Evolutionary conservation across 2,888 invertebrate species (phyloP).

Genomic region (Drosophila paranaensis): DNA sequence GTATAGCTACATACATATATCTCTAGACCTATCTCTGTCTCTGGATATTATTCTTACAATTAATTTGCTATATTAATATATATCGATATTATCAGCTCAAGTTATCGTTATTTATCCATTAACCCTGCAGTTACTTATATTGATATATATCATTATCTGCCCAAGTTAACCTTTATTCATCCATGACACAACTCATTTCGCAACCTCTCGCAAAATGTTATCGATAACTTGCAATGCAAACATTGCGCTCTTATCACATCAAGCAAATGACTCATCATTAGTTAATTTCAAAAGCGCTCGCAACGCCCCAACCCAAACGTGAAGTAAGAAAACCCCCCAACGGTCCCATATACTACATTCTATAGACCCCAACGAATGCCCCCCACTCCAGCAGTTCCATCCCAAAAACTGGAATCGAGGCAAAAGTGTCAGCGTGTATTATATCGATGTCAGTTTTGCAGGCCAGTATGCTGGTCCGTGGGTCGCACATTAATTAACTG

Average conservation of each 20-base stretch:
- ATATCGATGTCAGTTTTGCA: constrained; percentile 25
- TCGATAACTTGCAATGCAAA: background rate
- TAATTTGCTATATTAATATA: no score
- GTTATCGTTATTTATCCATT: no score
- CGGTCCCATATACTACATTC: background rate
- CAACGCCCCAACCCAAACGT: constrained; percentile 5
- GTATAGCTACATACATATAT: no score
- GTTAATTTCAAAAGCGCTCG: background rate
- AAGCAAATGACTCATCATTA: constrained; percentile 14
- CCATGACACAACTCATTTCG: constrained; percentile 1
- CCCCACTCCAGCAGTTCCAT: background rate
- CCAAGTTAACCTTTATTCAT: background rate
- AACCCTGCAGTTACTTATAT: no score
- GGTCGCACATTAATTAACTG: constrained; percentile 70
- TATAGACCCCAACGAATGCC: background rate
- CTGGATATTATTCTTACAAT: no score
- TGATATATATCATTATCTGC: no score
- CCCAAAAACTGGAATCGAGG: background rate
- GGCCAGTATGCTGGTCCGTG: constrained; percentile 25
- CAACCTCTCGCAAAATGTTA: background rate
- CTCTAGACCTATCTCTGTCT: no score
- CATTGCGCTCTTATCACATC: background rate
- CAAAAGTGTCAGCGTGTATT: constrained; percentile 14
- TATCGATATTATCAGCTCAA: no score
- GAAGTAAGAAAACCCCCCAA: background rate